These are phyloP conservation scores for Drosophila equinoxialis DNA, from an alignment of 1,140 invertebrate genomes.

Conservation along the genomic window DNA sequence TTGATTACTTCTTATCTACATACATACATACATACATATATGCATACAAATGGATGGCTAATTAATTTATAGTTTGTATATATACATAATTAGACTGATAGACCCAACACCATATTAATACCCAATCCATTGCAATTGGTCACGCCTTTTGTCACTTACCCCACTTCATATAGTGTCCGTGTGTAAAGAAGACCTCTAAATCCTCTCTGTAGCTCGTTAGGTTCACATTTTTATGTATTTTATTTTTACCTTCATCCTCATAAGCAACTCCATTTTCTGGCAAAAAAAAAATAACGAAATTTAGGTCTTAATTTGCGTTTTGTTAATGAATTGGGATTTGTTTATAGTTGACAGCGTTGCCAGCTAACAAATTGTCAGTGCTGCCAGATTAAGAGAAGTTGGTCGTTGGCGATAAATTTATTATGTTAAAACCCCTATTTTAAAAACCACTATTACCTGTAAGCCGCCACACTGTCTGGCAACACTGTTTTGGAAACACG, in stretches of 20 bases:
- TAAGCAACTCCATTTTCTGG: background rate
- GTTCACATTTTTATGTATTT: constrained; percentile 3
- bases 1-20: background rate
- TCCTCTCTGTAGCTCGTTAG: background rate
- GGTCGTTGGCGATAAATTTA: background rate
- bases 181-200: constrained; percentile 4
- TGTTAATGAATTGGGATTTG: constrained; percentile 4
- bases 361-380: background rate
- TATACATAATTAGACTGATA: constrained; percentile 7
- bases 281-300: background rate
- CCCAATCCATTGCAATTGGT: constrained; percentile 9
- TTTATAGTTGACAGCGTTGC: background rate
- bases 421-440: background rate
- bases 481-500: constrained; percentile 35
- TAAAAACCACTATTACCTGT: background rate
- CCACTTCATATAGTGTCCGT: background rate
- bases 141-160: constrained; percentile 11
- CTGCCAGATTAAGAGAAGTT: background rate
- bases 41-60: constrained; percentile 2
- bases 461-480: constrained; percentile 25
- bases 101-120: background rate
- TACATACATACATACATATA: background rate
- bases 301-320: background rate
- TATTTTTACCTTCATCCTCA: constrained; percentile 13
- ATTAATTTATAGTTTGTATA: constrained; percentile 6